A percentile compares a stretch with the other conserved stretches of the same genome.
Evolutionary conservation across 2,888 invertebrate genomes (phyloP).

Genomic region (Oligia strigilis): DNA sequence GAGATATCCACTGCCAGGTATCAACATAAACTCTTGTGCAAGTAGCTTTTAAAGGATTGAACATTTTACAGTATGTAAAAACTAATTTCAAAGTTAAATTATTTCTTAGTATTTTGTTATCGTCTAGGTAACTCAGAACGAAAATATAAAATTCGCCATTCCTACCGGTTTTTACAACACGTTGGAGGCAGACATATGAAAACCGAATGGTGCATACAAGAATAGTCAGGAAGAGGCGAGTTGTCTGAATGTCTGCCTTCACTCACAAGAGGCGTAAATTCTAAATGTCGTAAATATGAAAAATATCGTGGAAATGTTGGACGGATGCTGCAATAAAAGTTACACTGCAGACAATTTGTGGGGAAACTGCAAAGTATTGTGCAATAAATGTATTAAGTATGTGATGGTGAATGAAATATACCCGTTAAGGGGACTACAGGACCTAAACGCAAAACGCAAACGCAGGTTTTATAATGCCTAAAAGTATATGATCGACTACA

Average conservation of each 20-base stretch:
- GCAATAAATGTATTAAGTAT: conserved; percentile 57
- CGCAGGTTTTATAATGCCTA: too few species aligned
- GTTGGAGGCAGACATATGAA: conserved; percentile 47
- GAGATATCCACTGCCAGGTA: neutral
- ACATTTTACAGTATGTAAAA: neutral
- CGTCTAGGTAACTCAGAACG: neutral
- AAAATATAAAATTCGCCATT: conserved; percentile 52
- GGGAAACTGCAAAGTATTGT: conserved; percentile 65
- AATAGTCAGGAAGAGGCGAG: conserved; percentile 66
- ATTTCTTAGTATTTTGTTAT: neutral
- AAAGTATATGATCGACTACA: too few species aligned
- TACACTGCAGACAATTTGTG: conserved; percentile 75
- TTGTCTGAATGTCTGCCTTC: conserved; percentile 67
- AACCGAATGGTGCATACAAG: conserved; percentile 59
- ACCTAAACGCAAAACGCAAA: too few species aligned
- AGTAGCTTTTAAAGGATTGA: neutral
- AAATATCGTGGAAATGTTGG: conserved; percentile 79
- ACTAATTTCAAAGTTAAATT: neutral
- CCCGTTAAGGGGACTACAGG: neutral
- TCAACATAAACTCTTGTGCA: neutral
- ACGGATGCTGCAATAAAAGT: conserved; percentile 79
- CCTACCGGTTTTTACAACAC: conserved; percentile 53
- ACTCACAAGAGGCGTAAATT: conserved; percentile 82
- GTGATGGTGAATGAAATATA: conserved; percentile 26
- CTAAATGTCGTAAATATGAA: conserved; percentile 89